phyloP scores from a whole-genome alignment of 2,888 invertebrate species.

The Trichogramma dendrolimi region DNA sequence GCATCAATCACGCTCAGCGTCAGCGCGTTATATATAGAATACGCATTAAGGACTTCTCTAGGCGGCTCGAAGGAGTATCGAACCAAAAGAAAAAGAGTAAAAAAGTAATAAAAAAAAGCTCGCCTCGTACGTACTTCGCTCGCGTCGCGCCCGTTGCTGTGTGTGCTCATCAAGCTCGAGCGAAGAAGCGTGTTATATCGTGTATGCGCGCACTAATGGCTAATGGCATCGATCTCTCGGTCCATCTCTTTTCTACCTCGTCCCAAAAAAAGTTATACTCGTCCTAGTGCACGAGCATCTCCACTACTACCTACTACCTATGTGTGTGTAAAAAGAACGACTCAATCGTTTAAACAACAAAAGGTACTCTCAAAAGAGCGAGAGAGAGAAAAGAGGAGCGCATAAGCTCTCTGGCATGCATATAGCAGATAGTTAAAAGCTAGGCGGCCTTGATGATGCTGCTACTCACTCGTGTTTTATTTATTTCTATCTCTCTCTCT shows the following conservation, averaged over 20 bases:
- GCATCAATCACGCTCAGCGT: too few relatives aligned
- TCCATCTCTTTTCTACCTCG: background rate
- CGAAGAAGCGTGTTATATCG: background rate
- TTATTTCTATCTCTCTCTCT: slow-evolving; percentile 31
- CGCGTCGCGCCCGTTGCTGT: background rate
- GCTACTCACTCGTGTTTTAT: slow-evolving; percentile 7
- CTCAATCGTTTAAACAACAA: slow-evolving; percentile 20
- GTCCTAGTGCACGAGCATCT: too few relatives aligned
- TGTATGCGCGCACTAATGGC: slow-evolving; percentile 12
- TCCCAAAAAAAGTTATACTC: background rate
- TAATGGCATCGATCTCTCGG: slow-evolving; percentile 22
- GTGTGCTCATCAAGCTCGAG: background rate
- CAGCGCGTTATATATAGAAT: too few relatives aligned
- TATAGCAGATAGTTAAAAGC: background rate
- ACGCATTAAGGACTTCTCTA: too few relatives aligned
- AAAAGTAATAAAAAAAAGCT: too few relatives aligned
- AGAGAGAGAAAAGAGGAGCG: background rate
- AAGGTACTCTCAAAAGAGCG: background rate
- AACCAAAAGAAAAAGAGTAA: too few relatives aligned
- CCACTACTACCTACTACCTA: too few relatives aligned
- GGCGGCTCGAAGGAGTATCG: too few relatives aligned
- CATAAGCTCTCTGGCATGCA: background rate
- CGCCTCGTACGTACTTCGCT: background rate
- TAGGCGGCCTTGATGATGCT: slow-evolving; percentile 1
- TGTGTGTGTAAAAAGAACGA: slow-evolving; percentile 2